Base-by-base conservation (phyloP, 1,140 invertebrate genomes). In the Caerostris darwini region DNA sequence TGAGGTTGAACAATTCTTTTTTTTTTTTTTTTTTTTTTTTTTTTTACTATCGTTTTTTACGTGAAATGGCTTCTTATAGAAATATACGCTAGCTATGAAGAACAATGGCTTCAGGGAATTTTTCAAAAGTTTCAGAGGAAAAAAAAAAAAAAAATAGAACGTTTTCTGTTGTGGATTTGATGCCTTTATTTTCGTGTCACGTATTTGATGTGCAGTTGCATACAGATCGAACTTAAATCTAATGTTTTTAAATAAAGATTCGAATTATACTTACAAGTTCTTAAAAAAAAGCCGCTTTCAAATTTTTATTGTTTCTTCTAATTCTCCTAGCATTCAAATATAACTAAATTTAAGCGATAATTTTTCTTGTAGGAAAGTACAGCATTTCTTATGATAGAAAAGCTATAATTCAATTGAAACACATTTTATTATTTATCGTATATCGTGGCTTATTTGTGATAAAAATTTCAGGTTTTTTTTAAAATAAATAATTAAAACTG, bases 41-140 rank as follows among this genome's bases (percentile, higher is more conserved):
- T 53, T 61, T 17, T 50, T 50, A 61, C 58, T 34, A 7, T 34
- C 53, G 50, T 81, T 81, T 81, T 81, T 81, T 19, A 81, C 69
- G 71, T 58, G 89, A 90, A 90, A 90, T 90, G 69, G 89, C 71
- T 90, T 90, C 64, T 90, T 81, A 90, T 90, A 90, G 69, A 77
- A 81, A 58, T 90, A 50, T 61, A 17, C 19, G 17, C 56, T 57
- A 34, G 53, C 56, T 90, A 58, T 90, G 89, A 90, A 81, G 89
- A 90, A 90, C 89, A 90, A 90, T 90, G 67, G 89, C 89, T 90
- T 81, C 69, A 17, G 89, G 89, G 71, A 57, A 58, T 77, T 77
- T 67, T 89, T 89, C 50, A 17, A 19, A 58, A 58, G 69, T 77
- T 77, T 34, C 69, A 50, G 14, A 69, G n/a, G n/a, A 89, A 89